Evolutionary conservation across 1,140 invertebrate genomes (phyloP), one percentile per base, ranked within the genome.

Genomic region (Panagrolaimus sp.): DNA sequence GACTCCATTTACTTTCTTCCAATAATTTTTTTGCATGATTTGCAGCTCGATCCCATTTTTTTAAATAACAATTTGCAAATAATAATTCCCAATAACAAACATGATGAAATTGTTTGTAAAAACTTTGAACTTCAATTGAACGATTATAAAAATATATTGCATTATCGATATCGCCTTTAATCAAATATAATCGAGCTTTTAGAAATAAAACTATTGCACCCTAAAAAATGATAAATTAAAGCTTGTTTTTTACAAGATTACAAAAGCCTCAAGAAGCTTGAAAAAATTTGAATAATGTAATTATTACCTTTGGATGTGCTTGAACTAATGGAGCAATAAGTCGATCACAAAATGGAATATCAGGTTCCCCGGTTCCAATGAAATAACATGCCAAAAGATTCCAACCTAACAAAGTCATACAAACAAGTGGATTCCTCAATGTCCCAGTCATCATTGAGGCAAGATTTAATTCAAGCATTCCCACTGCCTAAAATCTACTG

Each of bases 61-160:
- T 63, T 89, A 86, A 77, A 93, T 86, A 76, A 92, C 89, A 2
- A 89, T 47, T 66, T 10, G 78, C 73, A 66, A 79, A 79, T 86
- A 94, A 89, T 26, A 96, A 85, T 84, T 97, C 94, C 94, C 94
- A 97, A 83, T 89, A 95, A 83, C 92, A 94, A 0, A 96, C 83
- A 83, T 96, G 92, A 84, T 95, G 92, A 83, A 96, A 94, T 81
- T 96, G 93, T 5, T 89, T 88, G 91, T 94, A 97, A 9, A 90
- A 85, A 71, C 89, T 84, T 81, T 95, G 92, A 14, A 90, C 91
- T 63, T 90, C 88, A 85, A 93, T 90, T 0, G 91, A 93, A 73
- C 88, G 89, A 48, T 88, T 89, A 84, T 93, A 96, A 85, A 89
- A 92, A 1, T 86, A 82, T 58, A 91, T 88, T 2, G 91, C 89